Evolutionary conservation across 1,140 invertebrate species (phyloP).

Genomic region (Drosophila neocordata): DNA sequence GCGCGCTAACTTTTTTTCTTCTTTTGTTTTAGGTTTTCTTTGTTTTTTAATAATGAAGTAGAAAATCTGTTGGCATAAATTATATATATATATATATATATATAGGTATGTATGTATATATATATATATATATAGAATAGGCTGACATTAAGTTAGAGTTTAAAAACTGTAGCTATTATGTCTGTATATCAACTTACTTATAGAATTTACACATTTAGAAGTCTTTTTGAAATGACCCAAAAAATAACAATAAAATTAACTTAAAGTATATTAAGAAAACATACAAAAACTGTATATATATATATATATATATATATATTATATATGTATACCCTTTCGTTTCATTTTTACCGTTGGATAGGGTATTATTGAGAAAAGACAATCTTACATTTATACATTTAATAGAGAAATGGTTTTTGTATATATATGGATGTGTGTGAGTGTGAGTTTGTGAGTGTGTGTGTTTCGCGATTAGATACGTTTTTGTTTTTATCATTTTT

Average conservation of each 20-base stretch:
- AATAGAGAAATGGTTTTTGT: constrained; percentile 46
- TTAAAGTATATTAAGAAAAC: not conserved
- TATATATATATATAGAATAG: constrained; percentile 35
- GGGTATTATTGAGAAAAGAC: not conserved
- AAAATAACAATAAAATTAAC: constrained; percentile 41
- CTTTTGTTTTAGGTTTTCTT: constrained; percentile 14
- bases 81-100: constrained; percentile 36
- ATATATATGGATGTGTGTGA: constrained; percentile 36
- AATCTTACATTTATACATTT: constrained; percentile 69
- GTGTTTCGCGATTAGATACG: constrained; percentile 19
- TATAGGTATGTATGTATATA: constrained; percentile 18
- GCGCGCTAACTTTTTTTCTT: constrained; percentile 34
- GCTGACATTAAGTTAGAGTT: constrained; percentile 31
- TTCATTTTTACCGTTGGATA: not conserved
- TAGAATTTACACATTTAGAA: constrained; percentile 73
- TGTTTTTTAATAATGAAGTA: constrained; percentile 47
- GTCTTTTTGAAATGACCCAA: constrained; percentile 50
- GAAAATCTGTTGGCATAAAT: constrained; percentile 60
- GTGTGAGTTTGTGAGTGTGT: constrained; percentile 31
- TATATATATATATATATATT: no score
- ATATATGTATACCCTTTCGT: not conserved
- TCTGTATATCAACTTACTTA: constrained; percentile 36
- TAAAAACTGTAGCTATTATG: constrained; percentile 44
- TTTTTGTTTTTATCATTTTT: not conserved
- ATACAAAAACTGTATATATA: not conserved